phyloP scores from a whole-genome alignment of 1,140 invertebrate species.

The Zaprionus africanus region DNA sequence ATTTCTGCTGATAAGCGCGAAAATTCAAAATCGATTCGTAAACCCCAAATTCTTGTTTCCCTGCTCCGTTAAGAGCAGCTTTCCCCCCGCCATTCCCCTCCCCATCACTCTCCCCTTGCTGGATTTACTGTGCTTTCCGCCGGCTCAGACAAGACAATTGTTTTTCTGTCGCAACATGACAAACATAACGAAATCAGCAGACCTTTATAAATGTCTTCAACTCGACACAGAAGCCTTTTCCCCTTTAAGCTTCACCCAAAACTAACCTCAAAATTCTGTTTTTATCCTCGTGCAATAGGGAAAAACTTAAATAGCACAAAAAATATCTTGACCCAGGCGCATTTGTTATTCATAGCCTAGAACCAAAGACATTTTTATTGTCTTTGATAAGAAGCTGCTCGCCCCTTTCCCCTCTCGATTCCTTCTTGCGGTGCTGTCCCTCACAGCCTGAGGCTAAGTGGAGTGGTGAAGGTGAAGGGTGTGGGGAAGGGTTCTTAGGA shows the following conservation, averaged over 20 bases:
- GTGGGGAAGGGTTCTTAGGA: neutral
- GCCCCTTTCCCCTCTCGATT: neutral
- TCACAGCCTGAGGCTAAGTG: neutral
- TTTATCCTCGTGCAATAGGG: neutral
- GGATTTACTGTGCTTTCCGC: constrained; percentile 48
- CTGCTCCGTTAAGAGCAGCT: neutral
- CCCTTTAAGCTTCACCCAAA: neutral
- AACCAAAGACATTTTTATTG: constrained; percentile 11
- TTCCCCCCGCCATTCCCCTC: neutral
- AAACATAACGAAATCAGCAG: constrained; percentile 19
- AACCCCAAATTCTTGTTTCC: constrained; percentile 37
- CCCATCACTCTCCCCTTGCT: neutral
- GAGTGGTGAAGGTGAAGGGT: neutral
- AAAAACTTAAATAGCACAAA: neutral
- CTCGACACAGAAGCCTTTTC: neutral
- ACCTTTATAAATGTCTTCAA: constrained; percentile 1
- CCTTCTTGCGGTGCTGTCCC: neutral
- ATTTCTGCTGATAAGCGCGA: constrained; percentile 66
- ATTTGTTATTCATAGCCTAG: constrained; percentile 11
- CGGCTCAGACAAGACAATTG: constrained; percentile 33
- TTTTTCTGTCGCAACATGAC: constrained; percentile 27
- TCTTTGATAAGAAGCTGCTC: neutral
- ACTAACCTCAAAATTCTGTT: neutral
- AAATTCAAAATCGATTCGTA: constrained; percentile 59
- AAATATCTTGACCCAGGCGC: neutral